These are phyloP conservation scores for Eubucco bourcierii DNA, from an alignment of 2,113 vertebrate species.

Conservation along the genomic window DNA sequence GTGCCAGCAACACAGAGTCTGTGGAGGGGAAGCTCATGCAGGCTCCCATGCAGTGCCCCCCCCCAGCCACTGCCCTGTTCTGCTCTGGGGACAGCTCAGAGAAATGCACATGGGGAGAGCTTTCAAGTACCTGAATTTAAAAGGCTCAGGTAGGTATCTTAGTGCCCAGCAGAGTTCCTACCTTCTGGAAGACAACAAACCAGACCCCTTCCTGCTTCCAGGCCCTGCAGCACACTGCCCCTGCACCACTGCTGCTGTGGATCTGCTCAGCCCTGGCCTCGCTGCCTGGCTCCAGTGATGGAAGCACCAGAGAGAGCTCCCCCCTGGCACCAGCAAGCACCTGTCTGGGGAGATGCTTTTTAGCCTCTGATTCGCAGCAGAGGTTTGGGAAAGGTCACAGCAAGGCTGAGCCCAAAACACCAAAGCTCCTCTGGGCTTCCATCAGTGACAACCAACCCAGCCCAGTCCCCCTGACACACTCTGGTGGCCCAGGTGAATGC, in stretches of 20 bases:
- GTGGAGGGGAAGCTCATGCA: slow-evolving; percentile 79
- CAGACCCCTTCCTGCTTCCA: slow-evolving; percentile 56
- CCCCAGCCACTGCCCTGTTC: slow-evolving; percentile 28
- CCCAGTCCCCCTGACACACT: slow-evolving; percentile 10
- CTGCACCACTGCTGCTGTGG: neutral
- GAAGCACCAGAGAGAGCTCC: slow-evolving; percentile 36
- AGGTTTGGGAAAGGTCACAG: neutral
- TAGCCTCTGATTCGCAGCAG: neutral
- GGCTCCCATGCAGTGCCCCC: slow-evolving; percentile 65
- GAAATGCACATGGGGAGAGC: slow-evolving; percentile 3
- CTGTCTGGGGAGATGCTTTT: neutral
- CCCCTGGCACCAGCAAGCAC: neutral
- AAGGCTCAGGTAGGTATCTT: slow-evolving; percentile 53
- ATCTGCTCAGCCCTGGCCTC: neutral
- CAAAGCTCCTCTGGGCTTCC: slow-evolving; percentile 1
- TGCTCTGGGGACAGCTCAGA: slow-evolving; percentile 46
- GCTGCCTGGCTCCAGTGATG: slow-evolving; percentile 41
- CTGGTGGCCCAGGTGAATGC: slow-evolving; percentile 31
- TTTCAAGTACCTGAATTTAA: slow-evolving; percentile 58
- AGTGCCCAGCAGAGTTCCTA: slow-evolving; percentile 49
- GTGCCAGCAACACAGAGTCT: slow-evolving; percentile 35
- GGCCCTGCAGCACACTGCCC: slow-evolving; percentile 23
- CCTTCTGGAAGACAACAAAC: slow-evolving; percentile 58
- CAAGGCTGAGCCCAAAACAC: neutral
- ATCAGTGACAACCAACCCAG: slow-evolving; percentile 5